Percentiles rank a stretch among this genome's conserved stretches.
Conservation (phyloP, 2,888 invertebrate species). For the Philonicus albiceps region DNA sequence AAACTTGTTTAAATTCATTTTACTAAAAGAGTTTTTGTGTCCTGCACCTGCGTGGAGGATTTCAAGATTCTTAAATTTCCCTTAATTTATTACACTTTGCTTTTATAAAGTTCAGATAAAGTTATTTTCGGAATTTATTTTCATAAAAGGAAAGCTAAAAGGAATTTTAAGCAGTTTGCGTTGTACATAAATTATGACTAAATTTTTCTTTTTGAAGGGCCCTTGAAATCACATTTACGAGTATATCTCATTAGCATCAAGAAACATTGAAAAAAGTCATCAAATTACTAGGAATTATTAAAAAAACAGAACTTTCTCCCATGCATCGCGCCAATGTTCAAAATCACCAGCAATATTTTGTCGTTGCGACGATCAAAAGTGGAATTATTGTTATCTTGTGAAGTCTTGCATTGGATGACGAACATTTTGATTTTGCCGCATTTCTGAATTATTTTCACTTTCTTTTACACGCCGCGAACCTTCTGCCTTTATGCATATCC, state of each 20-base stretch:
- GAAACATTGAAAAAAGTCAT: neutral
- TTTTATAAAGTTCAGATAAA: neutral
- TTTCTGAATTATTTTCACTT: constrained; percentile 17
- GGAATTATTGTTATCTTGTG: constrained; percentile 5
- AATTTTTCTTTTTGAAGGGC: neutral
- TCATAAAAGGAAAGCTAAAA: neutral
- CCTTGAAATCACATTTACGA: neutral
- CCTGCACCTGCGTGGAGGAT: neutral
- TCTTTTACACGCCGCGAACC: neutral
- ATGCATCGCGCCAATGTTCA: neutral
- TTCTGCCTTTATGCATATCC: neutral
- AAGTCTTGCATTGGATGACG: neutral
- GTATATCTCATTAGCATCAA: neutral
- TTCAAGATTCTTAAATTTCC: neutral
- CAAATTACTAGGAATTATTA: neutral
- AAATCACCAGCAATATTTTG: neutral
- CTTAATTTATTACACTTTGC: neutral
- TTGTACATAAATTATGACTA: neutral
- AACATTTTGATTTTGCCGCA: neutral
- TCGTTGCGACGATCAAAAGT: neutral
- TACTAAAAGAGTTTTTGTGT: neutral
- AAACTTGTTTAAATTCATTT: neutral
- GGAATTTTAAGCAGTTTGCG: neutral
- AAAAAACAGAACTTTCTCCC: neutral
- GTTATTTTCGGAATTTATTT: neutral